A percentile compares a stretch with the other conserved stretches of the same genome.
phyloP scores from a whole-genome alignment of 2,797 vertebrate genomes.

The Tamandua tetradactyla region DNA sequence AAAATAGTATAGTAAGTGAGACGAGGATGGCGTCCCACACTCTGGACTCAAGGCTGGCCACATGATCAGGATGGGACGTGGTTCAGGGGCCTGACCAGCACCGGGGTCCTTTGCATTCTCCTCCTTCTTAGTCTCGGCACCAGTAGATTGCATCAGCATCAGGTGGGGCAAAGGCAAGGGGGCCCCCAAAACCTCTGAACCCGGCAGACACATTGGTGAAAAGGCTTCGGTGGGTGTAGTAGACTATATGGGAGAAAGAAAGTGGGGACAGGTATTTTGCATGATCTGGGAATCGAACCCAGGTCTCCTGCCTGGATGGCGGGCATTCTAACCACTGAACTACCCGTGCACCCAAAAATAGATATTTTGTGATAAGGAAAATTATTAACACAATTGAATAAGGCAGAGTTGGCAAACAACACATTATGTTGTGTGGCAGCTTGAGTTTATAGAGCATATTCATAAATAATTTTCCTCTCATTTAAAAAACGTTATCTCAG shows the following conservation, averaged over 20 bases:
- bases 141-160: not conserved
- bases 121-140: not conserved
- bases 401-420: slow-evolving; percentile 8
- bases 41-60: not conserved
- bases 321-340: no score
- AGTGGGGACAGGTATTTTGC: not conserved
- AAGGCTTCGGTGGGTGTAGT: not conserved
- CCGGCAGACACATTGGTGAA: not conserved
- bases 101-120: not conserved
- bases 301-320: no score
- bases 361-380: slow-evolving; percentile 39
- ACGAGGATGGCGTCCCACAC: not conserved
- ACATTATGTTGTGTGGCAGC: not conserved
- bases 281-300: no score
- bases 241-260: not conserved
- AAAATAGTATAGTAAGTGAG: not conserved
- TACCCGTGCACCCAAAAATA: no score
- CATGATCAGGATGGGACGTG: not conserved
- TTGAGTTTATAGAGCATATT: not conserved
- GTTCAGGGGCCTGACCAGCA: not conserved
- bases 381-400: slow-evolving; percentile 25
- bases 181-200: not conserved
- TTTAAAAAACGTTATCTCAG: slow-evolving; percentile 11
- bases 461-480: slow-evolving; percentile 1
- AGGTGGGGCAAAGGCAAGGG: not conserved